A percentile compares a stretch with the other conserved stretches of the same genome.
Evolutionary conservation across 2,888 invertebrate species (phyloP).

Genomic region (Melanchra persicariae): DNA sequence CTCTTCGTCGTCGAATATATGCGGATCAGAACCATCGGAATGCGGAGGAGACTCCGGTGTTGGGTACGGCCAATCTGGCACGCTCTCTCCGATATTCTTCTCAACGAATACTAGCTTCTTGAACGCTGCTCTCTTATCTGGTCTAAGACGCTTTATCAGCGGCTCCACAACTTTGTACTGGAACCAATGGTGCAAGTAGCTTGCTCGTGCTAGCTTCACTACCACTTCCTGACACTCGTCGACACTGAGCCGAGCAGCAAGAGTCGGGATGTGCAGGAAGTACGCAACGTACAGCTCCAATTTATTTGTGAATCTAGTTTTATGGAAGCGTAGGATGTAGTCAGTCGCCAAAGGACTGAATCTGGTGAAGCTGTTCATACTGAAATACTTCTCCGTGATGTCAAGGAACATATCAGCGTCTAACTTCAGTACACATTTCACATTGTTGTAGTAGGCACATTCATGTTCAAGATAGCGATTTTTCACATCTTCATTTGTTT

Average conservation of each 20-base stretch:
- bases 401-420: slow-evolving; percentile 75
- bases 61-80: slow-evolving; percentile 73
- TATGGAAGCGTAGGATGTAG: slow-evolving; percentile 73
- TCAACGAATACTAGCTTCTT: slow-evolving; percentile 77
- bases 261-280: slow-evolving; percentile 72
- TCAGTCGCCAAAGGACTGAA: slow-evolving; percentile 71
- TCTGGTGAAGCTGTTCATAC: slow-evolving; percentile 49
- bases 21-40: not conserved
- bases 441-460: slow-evolving; percentile 67
- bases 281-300: slow-evolving; percentile 75
- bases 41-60: slow-evolving; percentile 50
- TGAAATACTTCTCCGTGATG: slow-evolving; percentile 75
- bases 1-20: slow-evolving; percentile 62
- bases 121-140: slow-evolving; percentile 69
- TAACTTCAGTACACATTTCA: slow-evolving; percentile 73
- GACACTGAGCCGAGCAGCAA: slow-evolving; percentile 71
- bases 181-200: slow-evolving; percentile 73
- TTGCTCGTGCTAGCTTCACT: slow-evolving; percentile 72
- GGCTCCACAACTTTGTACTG: slow-evolving; percentile 76
- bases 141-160: slow-evolving; percentile 72
- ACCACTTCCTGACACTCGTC: slow-evolving; percentile 76
- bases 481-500: slow-evolving; percentile 63
- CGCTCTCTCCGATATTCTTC: slow-evolving; percentile 69
- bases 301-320: slow-evolving; percentile 72
- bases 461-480: slow-evolving; percentile 63